A percentile compares a stretch with the other conserved stretches of the same genome.
Conservation (phyloP, 2,797 vertebrate species). For the Peromyscus attwateri region DNA sequence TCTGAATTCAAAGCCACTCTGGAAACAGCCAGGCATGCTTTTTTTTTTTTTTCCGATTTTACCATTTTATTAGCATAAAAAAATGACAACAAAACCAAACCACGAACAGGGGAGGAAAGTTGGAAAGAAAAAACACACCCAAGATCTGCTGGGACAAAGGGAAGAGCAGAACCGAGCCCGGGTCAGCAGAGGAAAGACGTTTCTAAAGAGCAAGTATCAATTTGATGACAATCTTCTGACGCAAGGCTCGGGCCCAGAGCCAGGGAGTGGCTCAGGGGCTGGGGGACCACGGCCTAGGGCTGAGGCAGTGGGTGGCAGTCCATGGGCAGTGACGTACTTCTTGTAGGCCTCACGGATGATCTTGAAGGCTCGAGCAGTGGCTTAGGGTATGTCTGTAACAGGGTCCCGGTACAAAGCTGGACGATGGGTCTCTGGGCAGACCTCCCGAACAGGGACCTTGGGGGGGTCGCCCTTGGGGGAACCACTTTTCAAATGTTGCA, state of each 20-base stretch:
- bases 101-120: background rate
- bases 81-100: constrained; percentile 58
- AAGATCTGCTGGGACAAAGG: background rate
- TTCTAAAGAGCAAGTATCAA: constrained; percentile 75
- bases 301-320: constrained; percentile 92
- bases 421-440: constrained; percentile 97
- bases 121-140: background rate
- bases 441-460: constrained; percentile 92
- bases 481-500: constrained; percentile 92
- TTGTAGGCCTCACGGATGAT: constrained; percentile 97
- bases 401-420: constrained; percentile 95
- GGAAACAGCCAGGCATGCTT: no score
- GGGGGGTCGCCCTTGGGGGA: constrained; percentile 86
- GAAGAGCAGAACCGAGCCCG: background rate
- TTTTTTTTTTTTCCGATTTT: no score
- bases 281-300: constrained; percentile 82
- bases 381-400: constrained; percentile 97
- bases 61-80: constrained; percentile 80
- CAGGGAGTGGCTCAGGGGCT: constrained; percentile 73
- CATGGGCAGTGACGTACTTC: constrained; percentile 96
- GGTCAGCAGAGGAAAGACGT: background rate
- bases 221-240: constrained; percentile 94
- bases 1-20: no score
- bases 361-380: constrained; percentile 94
- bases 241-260: constrained; percentile 85